A percentile compares a stretch with the other conserved stretches of the same genome.
These are phyloP conservation scores for Thalassoma bifasciatum DNA, from an alignment of 2,113 vertebrate species.

Conservation along the genomic window DNA sequence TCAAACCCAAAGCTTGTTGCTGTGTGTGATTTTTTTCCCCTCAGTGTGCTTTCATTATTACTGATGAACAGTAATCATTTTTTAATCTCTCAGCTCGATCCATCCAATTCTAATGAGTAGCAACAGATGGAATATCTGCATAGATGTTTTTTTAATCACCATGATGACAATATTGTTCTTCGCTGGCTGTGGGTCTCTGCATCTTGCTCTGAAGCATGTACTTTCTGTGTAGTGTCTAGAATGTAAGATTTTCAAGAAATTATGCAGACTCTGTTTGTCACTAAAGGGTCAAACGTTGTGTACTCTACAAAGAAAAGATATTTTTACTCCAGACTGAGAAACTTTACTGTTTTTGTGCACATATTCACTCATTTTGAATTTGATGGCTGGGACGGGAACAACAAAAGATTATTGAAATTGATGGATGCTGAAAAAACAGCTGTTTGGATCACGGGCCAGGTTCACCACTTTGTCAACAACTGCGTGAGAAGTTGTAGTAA, in stretches of 20 bases:
- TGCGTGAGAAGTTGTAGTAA: no score
- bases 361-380: no score
- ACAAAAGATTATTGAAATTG: no score
- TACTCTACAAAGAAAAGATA: no score
- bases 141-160: constrained; percentile 65
- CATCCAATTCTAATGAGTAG: constrained; percentile 65
- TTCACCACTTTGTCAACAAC: no score
- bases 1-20: constrained; percentile 34
- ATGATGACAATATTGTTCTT: constrained; percentile 51
- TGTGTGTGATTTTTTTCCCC: constrained; percentile 54
- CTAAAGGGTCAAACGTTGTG: background rate
- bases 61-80: constrained; percentile 68
- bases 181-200: constrained; percentile 28
- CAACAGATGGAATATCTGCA: constrained; percentile 66
- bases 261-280: background rate
- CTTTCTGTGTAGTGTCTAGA: constrained; percentile 3
- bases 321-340: no score
- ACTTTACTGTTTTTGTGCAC: no score
- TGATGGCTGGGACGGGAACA: no score
- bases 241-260: constrained; percentile 4
- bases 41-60: constrained; percentile 58
- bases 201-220: constrained; percentile 18
- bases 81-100: constrained; percentile 63
- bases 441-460: no score
- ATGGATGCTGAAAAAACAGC: no score